Evolutionary conservation across 2,888 invertebrate species (phyloP), one percentile per base, ranked within the genome.

Genomic region (Phorcus lineatus): DNA sequence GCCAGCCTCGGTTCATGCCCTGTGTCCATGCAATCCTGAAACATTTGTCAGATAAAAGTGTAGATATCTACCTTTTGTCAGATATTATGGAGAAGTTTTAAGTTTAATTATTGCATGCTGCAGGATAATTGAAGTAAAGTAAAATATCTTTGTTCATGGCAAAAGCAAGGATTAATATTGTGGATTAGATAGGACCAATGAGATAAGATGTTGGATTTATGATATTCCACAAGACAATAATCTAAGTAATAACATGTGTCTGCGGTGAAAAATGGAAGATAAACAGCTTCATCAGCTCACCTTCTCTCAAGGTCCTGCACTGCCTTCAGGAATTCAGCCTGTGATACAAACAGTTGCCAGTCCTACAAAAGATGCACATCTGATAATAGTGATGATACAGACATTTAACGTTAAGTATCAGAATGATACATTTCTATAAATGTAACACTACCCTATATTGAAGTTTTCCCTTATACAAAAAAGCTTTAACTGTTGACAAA

Each of bases 281-380:
- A 17, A 75, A 7, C 0, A 52, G 0, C 7, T 54, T n/a, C n/a
- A 67, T 19, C 13, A 31, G 28, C 96, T 94, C 97, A 96, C 88
- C 95, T 95, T 86, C 95, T 94, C 4, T 97, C 97, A 86, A 98
- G 94, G 79, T 94, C 93, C 76, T 94, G 91, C 78, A 97, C 93
- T 84, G 96, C 95, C 67, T 94, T 93, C 94, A 96, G 96, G 93
- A 98, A 98, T 78, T 95, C 95, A 87, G 95, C 94, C 85, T 96
- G 95, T 88, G 95, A 95, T 79, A 97, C 96, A 94, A 95, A 97
- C 77, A 98, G 95, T 87, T 96, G 95, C 98, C 98, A 98, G 89
- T 97, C 91, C 90, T 91, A 81, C 2, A 88, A 86, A 22, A 79
- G 19, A 75, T 75, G 79, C 24, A 77, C 19, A 19, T 57, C 9